Evolutionary conservation across 2,888 invertebrate genomes (phyloP).

Genomic region (Bedellia somnulentella): DNA sequence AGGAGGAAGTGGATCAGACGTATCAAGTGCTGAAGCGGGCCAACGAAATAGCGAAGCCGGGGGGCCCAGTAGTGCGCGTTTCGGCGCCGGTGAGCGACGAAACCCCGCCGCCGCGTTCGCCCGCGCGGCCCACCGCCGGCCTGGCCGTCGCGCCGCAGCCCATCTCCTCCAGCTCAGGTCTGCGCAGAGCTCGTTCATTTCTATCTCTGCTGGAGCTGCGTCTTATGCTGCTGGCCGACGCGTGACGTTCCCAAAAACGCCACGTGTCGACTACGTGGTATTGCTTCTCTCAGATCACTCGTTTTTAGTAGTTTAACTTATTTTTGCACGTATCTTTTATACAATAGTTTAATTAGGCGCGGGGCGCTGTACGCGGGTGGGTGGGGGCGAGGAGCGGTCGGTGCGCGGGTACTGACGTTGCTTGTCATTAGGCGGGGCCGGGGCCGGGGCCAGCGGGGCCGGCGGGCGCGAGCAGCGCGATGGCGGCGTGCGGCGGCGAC

Average conservation of each 20-base stretch:
- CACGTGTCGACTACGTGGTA: constrained; percentile 2
- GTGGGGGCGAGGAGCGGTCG: constrained; percentile 26
- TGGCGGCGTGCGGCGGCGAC: constrained; percentile 70
- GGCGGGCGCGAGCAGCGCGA: constrained; percentile 47
- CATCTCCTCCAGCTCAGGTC: constrained; percentile 72
- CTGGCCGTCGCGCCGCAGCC: constrained; percentile 69
- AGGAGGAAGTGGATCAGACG: constrained; percentile 85
- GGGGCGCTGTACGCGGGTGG: constrained; percentile 29
- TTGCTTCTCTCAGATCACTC: constrained; percentile 43
- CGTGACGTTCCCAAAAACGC: constrained; percentile 15
- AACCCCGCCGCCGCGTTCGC: constrained; percentile 39
- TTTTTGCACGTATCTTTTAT: constrained; percentile 45
- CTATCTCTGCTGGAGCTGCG: constrained; percentile 41
- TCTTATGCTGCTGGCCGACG: constrained; percentile 32
- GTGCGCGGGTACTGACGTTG: constrained; percentile 37
- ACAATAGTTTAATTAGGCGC: constrained; percentile 47
- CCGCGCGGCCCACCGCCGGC: constrained; percentile 47
- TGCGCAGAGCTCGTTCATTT: constrained; percentile 44
- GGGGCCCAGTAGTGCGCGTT: constrained; percentile 48
- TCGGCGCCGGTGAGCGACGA: constrained; percentile 35
- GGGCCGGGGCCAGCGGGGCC: too few species aligned
- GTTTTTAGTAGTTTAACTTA: constrained; percentile 49
- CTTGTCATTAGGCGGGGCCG: constrained; percentile 53
- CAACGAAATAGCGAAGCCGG: constrained; percentile 77
- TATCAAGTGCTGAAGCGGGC: constrained; percentile 95